Percentiles rank a stretch among this genome's conserved stretches.
These are phyloP conservation scores for Atherix ibis DNA, from an alignment of 2,888 invertebrate species.

Conservation along the genomic window DNA sequence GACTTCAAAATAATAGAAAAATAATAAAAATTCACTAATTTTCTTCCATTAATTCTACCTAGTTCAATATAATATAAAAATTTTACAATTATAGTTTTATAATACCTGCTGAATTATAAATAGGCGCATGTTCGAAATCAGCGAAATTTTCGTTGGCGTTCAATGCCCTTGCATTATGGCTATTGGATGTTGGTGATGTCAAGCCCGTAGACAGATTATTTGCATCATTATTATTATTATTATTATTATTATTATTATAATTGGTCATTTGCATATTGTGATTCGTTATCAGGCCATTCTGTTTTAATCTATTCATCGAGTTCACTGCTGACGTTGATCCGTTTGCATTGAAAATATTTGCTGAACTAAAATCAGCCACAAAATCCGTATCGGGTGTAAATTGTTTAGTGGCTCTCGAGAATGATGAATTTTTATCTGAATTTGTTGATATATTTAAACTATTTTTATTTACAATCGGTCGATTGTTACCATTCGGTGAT, in stretches of 20 bases:
- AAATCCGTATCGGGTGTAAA: conserved; percentile 37
- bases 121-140: conserved; percentile 56
- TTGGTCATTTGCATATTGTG: conserved; percentile 1
- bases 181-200: conserved; percentile 11
- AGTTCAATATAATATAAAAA: too few relatives aligned
- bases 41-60: too few relatives aligned
- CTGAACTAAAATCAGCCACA: conserved; percentile 55
- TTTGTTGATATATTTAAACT: conserved; percentile 8
- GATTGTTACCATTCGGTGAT: conserved; percentile 5
- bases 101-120: conserved; percentile 42
- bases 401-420: conserved; percentile 16
- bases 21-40: too few relatives aligned
- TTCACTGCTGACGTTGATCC: conserved; percentile 7
- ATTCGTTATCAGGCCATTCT: conserved; percentile 3
- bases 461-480: conserved; percentile 9
- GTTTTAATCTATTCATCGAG: conserved; percentile 9
- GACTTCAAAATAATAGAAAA: too few relatives aligned
- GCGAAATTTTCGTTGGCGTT: conserved; percentile 41
- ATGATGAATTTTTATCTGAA: conserved; percentile 3
- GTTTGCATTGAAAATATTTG: conserved; percentile 50
- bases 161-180: background rate
- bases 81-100: too few relatives aligned
- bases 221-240: conserved; percentile 3
- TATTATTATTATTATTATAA: conserved; percentile 6
- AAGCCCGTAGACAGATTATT: conserved; percentile 7